Conservation (phyloP, 2,797 vertebrate genomes). For the Muraenolepis orangiensis region DNA sequence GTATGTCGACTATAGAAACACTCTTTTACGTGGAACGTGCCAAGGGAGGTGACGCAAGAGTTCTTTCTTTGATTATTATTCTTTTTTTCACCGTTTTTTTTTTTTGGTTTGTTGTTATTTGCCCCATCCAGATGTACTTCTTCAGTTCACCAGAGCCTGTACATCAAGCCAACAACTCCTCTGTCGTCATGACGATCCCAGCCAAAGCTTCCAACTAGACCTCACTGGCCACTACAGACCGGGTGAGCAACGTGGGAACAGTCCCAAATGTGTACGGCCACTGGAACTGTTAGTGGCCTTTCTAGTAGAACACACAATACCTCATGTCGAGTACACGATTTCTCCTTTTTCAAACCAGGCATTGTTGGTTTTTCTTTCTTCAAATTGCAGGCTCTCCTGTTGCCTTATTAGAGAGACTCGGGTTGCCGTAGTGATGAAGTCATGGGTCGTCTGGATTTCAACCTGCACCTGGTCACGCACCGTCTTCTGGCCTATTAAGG, state of each 20-base stretch:
- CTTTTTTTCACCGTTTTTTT: slow-evolving; percentile 11
- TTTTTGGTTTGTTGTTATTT: too few species aligned
- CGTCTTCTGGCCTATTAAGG: slow-evolving; percentile 36
- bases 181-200: slow-evolving; percentile 39
- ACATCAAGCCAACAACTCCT: neutral
- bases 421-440: slow-evolving; percentile 66
- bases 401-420: slow-evolving; percentile 72
- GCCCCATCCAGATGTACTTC: slow-evolving; percentile 84
- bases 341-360: slow-evolving; percentile 54
- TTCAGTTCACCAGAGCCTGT: slow-evolving; percentile 78
- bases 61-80: neutral
- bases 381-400: slow-evolving; percentile 74
- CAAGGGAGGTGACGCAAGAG: neutral
- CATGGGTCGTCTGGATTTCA: slow-evolving; percentile 67
- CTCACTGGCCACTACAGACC: slow-evolving; percentile 48
- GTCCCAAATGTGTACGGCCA: neutral
- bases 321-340: slow-evolving; percentile 66
- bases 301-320: slow-evolving; percentile 43
- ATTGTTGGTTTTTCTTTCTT: slow-evolving; percentile 49
- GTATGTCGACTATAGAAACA: neutral
- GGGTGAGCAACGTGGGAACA: neutral
- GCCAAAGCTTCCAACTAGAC: slow-evolving; percentile 46
- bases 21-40: neutral
- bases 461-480: slow-evolving; percentile 40
- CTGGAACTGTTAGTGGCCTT: slow-evolving; percentile 5